Evolutionary conservation across 2,888 invertebrate genomes (phyloP), one percentile per base, ranked within the genome.

Genomic region (Lithophane socia): DNA sequence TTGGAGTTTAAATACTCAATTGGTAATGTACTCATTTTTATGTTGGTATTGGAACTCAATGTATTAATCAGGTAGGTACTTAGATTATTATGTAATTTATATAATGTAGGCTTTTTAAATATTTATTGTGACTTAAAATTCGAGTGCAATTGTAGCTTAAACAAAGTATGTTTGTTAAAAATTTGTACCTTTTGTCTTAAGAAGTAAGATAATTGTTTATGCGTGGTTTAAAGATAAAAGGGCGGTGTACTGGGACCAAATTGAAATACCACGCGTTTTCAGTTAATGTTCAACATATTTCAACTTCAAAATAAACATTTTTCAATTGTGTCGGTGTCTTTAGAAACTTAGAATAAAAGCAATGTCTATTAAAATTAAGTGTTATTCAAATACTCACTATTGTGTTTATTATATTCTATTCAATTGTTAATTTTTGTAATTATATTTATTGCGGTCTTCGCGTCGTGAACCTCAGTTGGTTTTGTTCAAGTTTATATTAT

Each of bases 201-300:
- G 77, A 47, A 29, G 16, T 79, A 65, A 69, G 52, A 24, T 63
- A 70, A 54, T 64, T 81, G 76, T 58, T 66, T 79, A 64, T 65
- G 65, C 63, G 80, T 82, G 86, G 79, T 82, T 82, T 2, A 60
- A 84, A 81, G 74, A 86, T 54, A 73, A 77, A 83, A 61, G 5
- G 78, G 75, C 71, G 84, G 73, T 12, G 37, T 77, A 63, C 83
- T 86, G 73, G 72, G 63, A 72, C 67, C 66, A 81, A 88, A 86
- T 84, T 85, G 47, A 85, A 90, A 90, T 86, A 71, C 87, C 80
- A 72, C 86, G 61, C 83, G 75, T 75, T 76, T 75, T 73, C 67
- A 77, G 79, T 81, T 78, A 79, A 79, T 80, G 86, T 81, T 84
- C 65, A 77, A 83, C 74, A 85, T 84, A 83, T 82, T 85, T 86